Evolutionary conservation across 1,140 invertebrate species (phyloP).

Genomic region (Eueides isabella): DNA sequence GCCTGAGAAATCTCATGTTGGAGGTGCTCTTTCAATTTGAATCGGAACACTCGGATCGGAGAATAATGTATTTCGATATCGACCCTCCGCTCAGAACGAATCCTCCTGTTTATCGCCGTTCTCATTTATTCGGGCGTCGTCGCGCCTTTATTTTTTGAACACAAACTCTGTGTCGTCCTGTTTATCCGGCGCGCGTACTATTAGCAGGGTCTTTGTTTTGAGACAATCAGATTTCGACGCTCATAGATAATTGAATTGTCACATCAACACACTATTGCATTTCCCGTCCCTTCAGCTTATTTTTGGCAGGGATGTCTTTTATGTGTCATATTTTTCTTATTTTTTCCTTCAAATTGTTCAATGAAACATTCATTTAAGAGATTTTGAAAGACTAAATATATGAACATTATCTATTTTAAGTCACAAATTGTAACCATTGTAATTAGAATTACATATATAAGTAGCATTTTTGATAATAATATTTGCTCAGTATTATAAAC

Average conservation of each 20-base stretch:
- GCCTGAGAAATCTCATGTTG: constrained; percentile 81
- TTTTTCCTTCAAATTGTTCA: too few species aligned
- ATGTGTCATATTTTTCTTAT: not conserved
- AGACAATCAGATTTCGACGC: constrained; percentile 66
- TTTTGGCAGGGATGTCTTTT: constrained; percentile 18
- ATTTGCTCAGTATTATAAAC: not conserved
- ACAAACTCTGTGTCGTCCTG: constrained; percentile 68
- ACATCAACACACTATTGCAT: constrained; percentile 50
- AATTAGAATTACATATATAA: not conserved
- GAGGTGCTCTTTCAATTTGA: constrained; percentile 83
- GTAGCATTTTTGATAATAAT: not conserved
- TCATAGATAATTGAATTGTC: constrained; percentile 74
- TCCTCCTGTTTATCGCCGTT: constrained; percentile 80
- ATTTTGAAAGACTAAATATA: too few species aligned
- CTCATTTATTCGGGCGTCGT: constrained; percentile 81
- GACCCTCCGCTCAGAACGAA: constrained; percentile 76
- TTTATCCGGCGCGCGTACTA: constrained; percentile 73
- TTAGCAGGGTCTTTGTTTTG: constrained; percentile 75
- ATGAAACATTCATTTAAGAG: too few species aligned
- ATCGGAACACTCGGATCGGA: constrained; percentile 81
- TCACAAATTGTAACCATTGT: not conserved
- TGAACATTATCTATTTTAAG: too few species aligned
- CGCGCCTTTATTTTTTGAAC: constrained; percentile 80
- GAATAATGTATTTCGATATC: constrained; percentile 82
- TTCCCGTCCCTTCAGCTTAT: not conserved